phyloP scores from a whole-genome alignment of 2,113 vertebrate species.

The Cephalophus harveyi region DNA sequence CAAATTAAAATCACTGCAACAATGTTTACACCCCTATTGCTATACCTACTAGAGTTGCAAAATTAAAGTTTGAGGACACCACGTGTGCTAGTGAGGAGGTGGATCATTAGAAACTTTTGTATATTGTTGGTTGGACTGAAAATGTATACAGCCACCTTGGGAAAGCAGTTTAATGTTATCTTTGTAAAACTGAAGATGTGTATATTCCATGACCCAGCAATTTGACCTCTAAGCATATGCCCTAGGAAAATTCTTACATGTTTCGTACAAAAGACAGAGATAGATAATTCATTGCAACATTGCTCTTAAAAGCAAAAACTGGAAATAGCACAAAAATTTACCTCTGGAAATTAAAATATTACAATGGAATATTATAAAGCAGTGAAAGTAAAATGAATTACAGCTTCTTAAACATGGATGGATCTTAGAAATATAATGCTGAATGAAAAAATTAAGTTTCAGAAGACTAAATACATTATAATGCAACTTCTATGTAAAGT shows the following conservation, averaged over 20 bases:
- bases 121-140: not conserved
- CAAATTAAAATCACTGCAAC: not conserved
- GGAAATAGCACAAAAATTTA: not conserved
- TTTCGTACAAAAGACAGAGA: not conserved
- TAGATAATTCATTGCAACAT: not conserved
- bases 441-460: not conserved
- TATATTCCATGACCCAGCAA: not conserved
- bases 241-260: not conserved
- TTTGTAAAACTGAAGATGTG: not conserved
- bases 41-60: not conserved
- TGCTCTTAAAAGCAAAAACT: not conserved
- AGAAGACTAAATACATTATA: not conserved
- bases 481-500: not conserved
- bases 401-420: not conserved
- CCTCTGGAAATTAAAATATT: not conserved
- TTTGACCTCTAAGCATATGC: not conserved
- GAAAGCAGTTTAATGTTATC: not conserved
- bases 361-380: not conserved
- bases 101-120: not conserved
- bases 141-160: not conserved
- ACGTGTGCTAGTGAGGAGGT: not conserved
- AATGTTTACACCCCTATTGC: not conserved
- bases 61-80: not conserved
- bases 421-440: not conserved
- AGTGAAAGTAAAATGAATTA: not conserved